These are phyloP conservation scores for Ficedula albicollis DNA, from an alignment of 2,797 vertebrate genomes.

Conservation along the genomic window DNA sequence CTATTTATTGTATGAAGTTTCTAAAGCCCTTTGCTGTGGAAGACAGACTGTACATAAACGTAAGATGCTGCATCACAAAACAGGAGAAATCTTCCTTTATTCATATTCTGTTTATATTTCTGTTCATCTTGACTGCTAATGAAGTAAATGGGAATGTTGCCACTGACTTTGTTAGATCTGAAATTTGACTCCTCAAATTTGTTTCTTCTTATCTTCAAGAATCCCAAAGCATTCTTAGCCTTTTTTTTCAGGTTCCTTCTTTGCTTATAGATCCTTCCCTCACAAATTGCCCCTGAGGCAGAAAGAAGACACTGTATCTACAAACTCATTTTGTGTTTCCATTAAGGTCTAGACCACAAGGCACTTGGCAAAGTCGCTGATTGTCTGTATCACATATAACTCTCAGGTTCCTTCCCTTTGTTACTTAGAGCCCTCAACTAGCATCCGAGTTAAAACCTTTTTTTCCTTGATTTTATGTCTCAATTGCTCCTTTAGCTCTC, in stretches of 20 bases:
- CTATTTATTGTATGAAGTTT: not conserved
- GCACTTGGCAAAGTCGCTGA: accelerated
- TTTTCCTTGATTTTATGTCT: not conserved
- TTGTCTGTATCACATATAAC: not conserved
- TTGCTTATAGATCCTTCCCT: not conserved
- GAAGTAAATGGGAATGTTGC: not conserved
- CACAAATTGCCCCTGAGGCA: not conserved
- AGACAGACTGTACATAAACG: not conserved
- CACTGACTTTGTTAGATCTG: not conserved
- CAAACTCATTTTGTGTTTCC: not conserved
- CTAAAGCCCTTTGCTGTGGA: not conserved
- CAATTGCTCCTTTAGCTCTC: not conserved
- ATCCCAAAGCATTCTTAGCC: not conserved
- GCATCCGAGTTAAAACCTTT: not conserved
- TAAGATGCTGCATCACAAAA: not conserved
- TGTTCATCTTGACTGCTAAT: not conserved
- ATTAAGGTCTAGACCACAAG: not conserved
- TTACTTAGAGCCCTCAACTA: not conserved
- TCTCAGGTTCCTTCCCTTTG: not conserved
- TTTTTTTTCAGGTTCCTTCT: not conserved
- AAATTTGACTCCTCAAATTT: not conserved
- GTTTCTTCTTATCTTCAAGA: not conserved
- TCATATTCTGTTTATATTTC: not conserved
- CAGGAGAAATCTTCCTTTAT: not conserved
- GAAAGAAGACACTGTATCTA: not conserved